Evolutionary conservation across 2,113 vertebrate genomes (phyloP), one percentile per base, ranked within the genome.

Genomic region (Sebastes schlegelii): DNA sequence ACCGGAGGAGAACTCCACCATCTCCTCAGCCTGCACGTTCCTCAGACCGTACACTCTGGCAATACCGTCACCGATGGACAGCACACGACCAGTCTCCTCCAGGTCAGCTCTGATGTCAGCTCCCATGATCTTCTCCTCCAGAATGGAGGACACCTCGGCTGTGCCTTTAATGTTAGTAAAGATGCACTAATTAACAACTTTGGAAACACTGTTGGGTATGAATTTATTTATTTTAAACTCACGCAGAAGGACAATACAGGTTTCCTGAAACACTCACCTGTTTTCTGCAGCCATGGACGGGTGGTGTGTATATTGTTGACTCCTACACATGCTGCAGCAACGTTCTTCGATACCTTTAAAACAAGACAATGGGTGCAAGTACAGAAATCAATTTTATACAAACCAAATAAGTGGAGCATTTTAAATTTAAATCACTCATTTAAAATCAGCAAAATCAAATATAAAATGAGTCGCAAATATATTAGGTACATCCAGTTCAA

Each of bases 1-100:
- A 1, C 98, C 98, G 26, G 98, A 99, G 23, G 98, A 99, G 93
- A 99, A 99, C 71, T 99, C 98, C 92, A 99, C 98, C 98, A 99
- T 99, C 95, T 99, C 98, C 86, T 99, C 98, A 7, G 98, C 98
- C 88, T 99, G 98, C 64, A 99, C 98, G 74, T 99, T 99, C 82
- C 97, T 97, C 1, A 99, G 94, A 5, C 98, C 98, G 0, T 99
- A 98, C 0, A 99, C 98, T 76, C 98, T 96, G 86, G 98, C 98
- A 66, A 99, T 99, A 77, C 98, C 98, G 1, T 99, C 98, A 51
- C 98, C 98, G 7, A 99, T 99, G 1, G 98, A 99, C 85, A 99
- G 95, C 82, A 99, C 98, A 0, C 97, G 97, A 1, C 98, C 98
- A 0, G 98, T 99, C 93, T 99, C 98, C 88, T 99, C 96, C 82